Base-by-base conservation (phyloP, 2,888 invertebrate species). In the Cotesia congregata region DNA sequence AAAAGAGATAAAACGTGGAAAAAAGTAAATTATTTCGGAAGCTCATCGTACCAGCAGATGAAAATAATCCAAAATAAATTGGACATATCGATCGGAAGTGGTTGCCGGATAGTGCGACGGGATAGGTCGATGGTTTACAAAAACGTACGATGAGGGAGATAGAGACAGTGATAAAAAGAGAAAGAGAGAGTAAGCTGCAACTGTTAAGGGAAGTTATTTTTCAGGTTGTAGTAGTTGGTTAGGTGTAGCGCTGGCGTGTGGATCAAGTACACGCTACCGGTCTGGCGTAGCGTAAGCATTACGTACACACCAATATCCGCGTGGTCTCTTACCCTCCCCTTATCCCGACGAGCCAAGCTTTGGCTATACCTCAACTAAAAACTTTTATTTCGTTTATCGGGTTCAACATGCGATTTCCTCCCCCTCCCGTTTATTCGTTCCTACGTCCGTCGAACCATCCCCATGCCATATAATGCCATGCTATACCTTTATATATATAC, bases 351-450 rank as follows among this genome's bases (percentile, higher is more conserved):
- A 71, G 3, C 30, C 30, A 30, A 77, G 74, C 67, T 77, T 67
- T 77, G 20, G 67, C 80, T 78, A 72, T 74, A 75, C 75, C 72
- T 65, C 64, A 69, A 73, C 67, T 50, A 79, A 12, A 50, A 82
- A 83, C 86, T 85, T 85, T 86, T 86, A 85, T 86, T 86, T 85
- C 86, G 85, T 86, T 86, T 86, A 86, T 86, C 86, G 84, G 86
- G 83, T 85, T 85, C 82, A 86, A 86, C 86, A 86, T 86, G 86
- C 86, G 86, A 86, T 85, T 86, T 85, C 82, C 84, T 64, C 82
- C 85, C 84, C 82, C 82, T 83, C 81, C 81, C 83, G 79, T 50
- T 50, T 12, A 50, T 50, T 50, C 50, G 50, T 50, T 50, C 50
- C 3, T 50, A 50, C 50, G 9, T 6, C 50, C 12, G 50, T 80